Evolutionary conservation across 2,113 vertebrate genomes (phyloP).

Genomic region (Fukomys damarensis): DNA sequence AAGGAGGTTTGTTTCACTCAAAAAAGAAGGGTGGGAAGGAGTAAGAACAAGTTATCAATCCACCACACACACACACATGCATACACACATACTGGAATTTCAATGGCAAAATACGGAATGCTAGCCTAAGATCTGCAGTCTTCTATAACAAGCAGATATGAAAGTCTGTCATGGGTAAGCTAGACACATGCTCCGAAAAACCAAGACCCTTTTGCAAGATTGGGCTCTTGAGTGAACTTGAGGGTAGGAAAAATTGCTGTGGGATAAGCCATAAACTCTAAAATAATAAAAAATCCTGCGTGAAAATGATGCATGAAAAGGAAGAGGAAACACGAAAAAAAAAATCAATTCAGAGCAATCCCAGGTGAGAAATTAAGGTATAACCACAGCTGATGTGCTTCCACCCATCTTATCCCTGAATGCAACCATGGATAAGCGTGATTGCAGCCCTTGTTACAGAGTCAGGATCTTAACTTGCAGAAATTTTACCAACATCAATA

Average conservation of each 20-base stretch:
- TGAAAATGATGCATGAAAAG: not conserved
- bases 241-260: not conserved
- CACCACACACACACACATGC: not conserved
- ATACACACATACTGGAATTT: not conserved
- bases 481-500: constrained; percentile 22
- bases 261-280: not conserved
- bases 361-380: not conserved
- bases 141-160: not conserved
- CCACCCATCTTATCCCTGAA: not conserved
- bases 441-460: not conserved
- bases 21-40: not conserved
- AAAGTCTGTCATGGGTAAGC: not conserved
- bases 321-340: not conserved
- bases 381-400: not conserved
- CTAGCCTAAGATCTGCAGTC: not conserved
- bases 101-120: not conserved
- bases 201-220: not conserved
- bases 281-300: not conserved
- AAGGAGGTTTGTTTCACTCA: not conserved
- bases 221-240: not conserved
- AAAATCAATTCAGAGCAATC: not conserved
- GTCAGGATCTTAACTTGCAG: not conserved
- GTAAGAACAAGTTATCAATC: not conserved
- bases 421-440: not conserved
- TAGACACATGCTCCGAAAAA: not conserved